These are phyloP conservation scores for Iguana delicatissima DNA, from an alignment of 2,797 vertebrate genomes.

Conservation along the genomic window DNA sequence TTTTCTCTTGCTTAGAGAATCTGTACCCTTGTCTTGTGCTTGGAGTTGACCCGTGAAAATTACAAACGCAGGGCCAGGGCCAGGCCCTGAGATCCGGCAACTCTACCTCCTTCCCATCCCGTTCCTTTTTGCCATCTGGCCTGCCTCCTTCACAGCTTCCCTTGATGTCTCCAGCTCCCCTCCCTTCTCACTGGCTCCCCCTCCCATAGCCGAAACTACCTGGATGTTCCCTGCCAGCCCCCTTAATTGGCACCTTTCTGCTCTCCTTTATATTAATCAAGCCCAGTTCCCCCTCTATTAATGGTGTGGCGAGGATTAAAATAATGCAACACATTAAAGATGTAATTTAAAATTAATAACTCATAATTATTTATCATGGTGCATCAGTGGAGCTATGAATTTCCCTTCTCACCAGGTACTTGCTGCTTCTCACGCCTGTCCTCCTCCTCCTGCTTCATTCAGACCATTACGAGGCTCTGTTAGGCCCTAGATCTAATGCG, in stretches of 20 bases:
- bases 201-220: constrained; percentile 70
- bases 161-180: constrained; percentile 44
- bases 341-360: constrained; percentile 99
- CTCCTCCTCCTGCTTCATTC: constrained; percentile 65
- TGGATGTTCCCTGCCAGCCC: constrained; percentile 66
- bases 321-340: constrained; percentile 94
- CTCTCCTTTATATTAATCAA: constrained; percentile 87
- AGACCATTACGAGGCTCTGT: constrained; percentile 67
- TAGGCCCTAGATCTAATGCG: constrained; percentile 57
- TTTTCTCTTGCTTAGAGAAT: no score
- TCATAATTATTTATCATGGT: constrained; percentile 94
- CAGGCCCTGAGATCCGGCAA: constrained; percentile 18
- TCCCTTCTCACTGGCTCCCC: not conserved
- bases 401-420: constrained; percentile 74
- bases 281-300: constrained; percentile 89
- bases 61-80: no score
- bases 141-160: constrained; percentile 30
- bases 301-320: constrained; percentile 93
- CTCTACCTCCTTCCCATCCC: not conserved
- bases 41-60: no score
- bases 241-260: constrained; percentile 85
- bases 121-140: constrained; percentile 26
- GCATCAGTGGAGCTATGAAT: constrained; percentile 84
- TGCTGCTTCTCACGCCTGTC: constrained; percentile 70
- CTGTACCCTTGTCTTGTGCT: no score